These are phyloP conservation scores for Silurus meridionalis DNA, from an alignment of 2,113 vertebrate species.

Conservation along the genomic window DNA sequence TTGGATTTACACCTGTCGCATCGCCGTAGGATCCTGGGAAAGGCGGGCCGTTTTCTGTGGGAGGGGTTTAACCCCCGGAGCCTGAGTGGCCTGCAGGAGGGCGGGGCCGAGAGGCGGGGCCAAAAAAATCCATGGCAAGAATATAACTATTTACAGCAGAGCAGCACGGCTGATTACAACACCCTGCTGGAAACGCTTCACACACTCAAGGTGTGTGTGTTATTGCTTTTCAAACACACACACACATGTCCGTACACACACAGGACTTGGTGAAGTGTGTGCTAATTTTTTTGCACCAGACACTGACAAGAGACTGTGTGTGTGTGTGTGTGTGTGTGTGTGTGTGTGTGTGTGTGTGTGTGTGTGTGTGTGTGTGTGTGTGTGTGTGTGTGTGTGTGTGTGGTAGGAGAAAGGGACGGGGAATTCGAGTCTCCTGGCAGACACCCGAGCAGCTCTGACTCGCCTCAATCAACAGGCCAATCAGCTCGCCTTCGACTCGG, in stretches of 20 bases:
- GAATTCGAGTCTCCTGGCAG: constrained; percentile 80
- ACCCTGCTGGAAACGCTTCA: constrained; percentile 91
- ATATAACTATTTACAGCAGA: constrained; percentile 91
- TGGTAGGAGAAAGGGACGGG: constrained; percentile 89
- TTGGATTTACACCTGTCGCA: background rate
- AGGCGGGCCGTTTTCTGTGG: constrained; percentile 86
- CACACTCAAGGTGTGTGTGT: constrained; percentile 82
- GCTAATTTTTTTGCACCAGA: background rate
- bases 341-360: constrained; percentile 7
- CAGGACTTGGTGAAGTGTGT: background rate
- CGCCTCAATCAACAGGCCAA: constrained; percentile 94
- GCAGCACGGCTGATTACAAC: constrained; percentile 80
- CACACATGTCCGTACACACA: no score
- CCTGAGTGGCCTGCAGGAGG: constrained; percentile 85
- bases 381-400: constrained; percentile 14
- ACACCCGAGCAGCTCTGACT: constrained; percentile 74
- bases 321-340: constrained; percentile 4
- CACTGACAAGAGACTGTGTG: background rate
- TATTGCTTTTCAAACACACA: no score
- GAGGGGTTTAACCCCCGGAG: constrained; percentile 94
- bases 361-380: constrained; percentile 9
- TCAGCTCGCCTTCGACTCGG: constrained; percentile 94
- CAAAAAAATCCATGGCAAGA: constrained; percentile 95
- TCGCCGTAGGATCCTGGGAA: constrained; percentile 81
- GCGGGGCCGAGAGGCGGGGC: constrained; percentile 79